Percentiles rank a stretch among this genome's conserved stretches.
These are phyloP conservation scores for Erythrolamprus reginae DNA, from an alignment of 2,113 vertebrate species.

Conservation along the genomic window DNA sequence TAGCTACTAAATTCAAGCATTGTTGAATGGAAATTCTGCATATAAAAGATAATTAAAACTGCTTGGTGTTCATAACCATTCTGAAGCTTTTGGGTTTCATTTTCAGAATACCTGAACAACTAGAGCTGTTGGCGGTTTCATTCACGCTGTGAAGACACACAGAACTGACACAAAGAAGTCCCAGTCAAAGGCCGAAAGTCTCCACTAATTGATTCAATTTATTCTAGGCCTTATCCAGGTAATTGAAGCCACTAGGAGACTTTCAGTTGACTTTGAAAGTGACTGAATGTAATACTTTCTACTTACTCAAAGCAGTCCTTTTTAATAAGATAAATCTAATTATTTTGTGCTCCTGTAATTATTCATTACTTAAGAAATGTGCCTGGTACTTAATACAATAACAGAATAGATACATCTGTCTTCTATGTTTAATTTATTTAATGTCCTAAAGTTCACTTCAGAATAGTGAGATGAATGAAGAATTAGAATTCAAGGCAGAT, in stretches of 20 bases:
- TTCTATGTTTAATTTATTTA: neutral
- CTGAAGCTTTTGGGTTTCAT: neutral
- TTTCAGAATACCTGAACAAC: neutral
- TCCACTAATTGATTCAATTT: neutral
- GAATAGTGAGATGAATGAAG: neutral
- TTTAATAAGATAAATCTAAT: neutral
- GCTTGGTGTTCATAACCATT: neutral
- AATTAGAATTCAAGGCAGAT: neutral
- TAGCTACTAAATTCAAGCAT: neutral
- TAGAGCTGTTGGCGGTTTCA: neutral
- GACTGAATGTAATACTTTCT: neutral
- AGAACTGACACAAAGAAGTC: neutral
- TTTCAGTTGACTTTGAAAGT: neutral
- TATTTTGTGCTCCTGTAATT: neutral
- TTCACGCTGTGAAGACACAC: neutral
- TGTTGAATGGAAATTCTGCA: neutral
- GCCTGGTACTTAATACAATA: neutral
- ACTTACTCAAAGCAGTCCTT: accelerated
- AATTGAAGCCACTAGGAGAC: neutral
- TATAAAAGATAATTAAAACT: neutral
- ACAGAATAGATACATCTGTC: neutral
- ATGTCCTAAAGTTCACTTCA: neutral
- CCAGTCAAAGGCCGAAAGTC: neutral
- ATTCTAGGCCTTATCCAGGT: neutral
- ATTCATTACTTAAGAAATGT: neutral